Base-by-base conservation (phyloP, 2,797 vertebrate genomes). In the Monodelphis domestica region DNA sequence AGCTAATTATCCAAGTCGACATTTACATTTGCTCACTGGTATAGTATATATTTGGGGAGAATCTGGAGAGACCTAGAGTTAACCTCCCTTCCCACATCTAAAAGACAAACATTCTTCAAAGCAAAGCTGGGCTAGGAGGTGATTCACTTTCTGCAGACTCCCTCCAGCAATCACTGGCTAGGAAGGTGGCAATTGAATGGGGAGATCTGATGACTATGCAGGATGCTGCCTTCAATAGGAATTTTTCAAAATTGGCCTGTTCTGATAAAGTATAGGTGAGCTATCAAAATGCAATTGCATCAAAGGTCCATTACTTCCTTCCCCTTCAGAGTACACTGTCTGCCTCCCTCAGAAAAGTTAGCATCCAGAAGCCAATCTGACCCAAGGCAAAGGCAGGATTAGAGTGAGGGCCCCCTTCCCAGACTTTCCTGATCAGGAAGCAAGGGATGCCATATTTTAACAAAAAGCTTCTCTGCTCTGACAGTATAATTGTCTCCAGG, bases 391-490 rank as follows among this genome's bases (percentile, higher is more conserved):
- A 91, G n/a, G 38, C 53, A 84, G 70, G 50, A 38, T 53, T 84
- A 88, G 51, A 30, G 29, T 53, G 45, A 4, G 24, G 94, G 84
- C 21, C 51, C 70, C 21, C 12, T 57, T 78, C 90, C 55, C 63
- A 56, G 38, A 53, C 30, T 52, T 70, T 89, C 33, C 33, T 33
- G 50, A 94, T 15, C 1, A 59, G 89, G 29, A 51, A 70, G 91
- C 14, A 12, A 55, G 89, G 91, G 91, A 15, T 17, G 94, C 11
- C 1, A 59, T 88, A 57, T 91, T 53, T 91, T 54, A 92, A 90
- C 63, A 52, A 70, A 88, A 90, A 91, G 93, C 30, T 95, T 52
- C 91, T 87, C 92, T 56, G 1, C 7, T 17, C 21, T 70, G 53
- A 78, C 57, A 59, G 4, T 52, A 70, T 94, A 88, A 90, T 21